These are phyloP conservation scores for Heliconius hewitsoni DNA, from an alignment of 1,140 invertebrate genomes.

Conservation along the genomic window DNA sequence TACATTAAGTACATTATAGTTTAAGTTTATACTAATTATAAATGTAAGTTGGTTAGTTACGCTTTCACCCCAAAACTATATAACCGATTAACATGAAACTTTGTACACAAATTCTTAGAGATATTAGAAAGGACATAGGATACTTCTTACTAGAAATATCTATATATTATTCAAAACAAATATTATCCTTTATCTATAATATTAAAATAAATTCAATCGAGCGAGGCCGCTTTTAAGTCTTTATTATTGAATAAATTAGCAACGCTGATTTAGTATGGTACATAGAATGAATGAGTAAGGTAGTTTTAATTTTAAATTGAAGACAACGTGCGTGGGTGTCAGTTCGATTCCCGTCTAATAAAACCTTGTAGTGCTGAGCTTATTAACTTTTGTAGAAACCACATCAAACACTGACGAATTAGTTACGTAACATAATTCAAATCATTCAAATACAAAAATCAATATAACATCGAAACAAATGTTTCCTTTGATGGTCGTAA, in stretches of 20 bases:
- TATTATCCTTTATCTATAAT: too few relatives aligned
- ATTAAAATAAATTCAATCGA: too few relatives aligned
- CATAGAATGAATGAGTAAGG: neutral
- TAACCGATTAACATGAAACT: too few relatives aligned
- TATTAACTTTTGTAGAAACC: constrained; percentile 28
- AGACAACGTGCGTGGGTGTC: constrained; percentile 13
- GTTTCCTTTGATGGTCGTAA: constrained; percentile 47
- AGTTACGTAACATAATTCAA: constrained; percentile 41
- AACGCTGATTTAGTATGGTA: neutral
- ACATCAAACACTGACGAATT: constrained; percentile 44
- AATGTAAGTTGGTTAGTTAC: too few relatives aligned
- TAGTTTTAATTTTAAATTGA: neutral
- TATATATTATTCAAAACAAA: too few relatives aligned
- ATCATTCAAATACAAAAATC: constrained; percentile 43
- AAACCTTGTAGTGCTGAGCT: constrained; percentile 15
- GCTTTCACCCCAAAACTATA: too few relatives aligned
- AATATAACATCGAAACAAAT: constrained; percentile 44
- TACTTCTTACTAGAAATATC: too few relatives aligned
- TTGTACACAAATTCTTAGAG: too few relatives aligned
- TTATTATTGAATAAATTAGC: neutral
- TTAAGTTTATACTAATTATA: too few relatives aligned
- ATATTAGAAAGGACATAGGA: too few relatives aligned
- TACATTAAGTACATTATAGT: too few relatives aligned
- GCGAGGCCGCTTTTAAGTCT: too few relatives aligned
- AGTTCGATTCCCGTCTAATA: neutral